Evolutionary conservation across 2,797 vertebrate genomes (phyloP), one percentile per base, ranked within the genome.

Genomic region (Atherinosoma microstoma): DNA sequence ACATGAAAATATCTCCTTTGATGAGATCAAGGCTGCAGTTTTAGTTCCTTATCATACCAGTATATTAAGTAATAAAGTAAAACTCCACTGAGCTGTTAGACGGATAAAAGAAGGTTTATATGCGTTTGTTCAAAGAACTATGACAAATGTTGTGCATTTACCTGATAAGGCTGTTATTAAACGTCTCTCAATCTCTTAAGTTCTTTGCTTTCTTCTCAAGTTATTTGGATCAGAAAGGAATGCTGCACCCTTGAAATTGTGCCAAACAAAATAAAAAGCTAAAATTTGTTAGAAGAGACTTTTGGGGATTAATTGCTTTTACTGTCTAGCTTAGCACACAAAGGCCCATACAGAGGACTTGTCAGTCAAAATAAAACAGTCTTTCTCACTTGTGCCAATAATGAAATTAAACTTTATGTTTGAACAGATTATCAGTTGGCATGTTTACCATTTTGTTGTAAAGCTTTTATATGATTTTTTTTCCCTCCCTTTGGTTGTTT

Each of bases 141-240:
- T 87, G 82, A 89, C 74, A 81, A 86, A 83, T 94, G 85, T 86
- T 91, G 87, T 91, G 84, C 80, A 53, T 91, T 92, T 91, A 91
- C 88, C 87, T 90, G 91, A 92, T 94, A 93, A 90, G 79, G 40
- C 70, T n/a, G 68, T 83, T 92, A 90, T 90, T 92, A 89, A 91
- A 82, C 77, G 79, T 73, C 76, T 88, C 81, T 84, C 67, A 57
- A 67, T 84, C 76, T 84, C 59, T 72, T 64, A 83, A 71, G 76
- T 85, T 83, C 65, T 60, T 73, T 20, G 68, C 75, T 79, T 78
- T 76, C 66, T 75, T 82, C 71, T 79, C 70, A 36, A 35, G 73
- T 77, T 84, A 75, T 89, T 78, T 73, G 73, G 78, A 85, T 83
- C 70, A 40, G 35, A 87, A 85, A 83, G 74, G 78, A 91, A 85